Evolutionary conservation across 2,888 invertebrate genomes (phyloP), one percentile per base, ranked within the genome.

Genomic region (Drosophila barbarae): DNA sequence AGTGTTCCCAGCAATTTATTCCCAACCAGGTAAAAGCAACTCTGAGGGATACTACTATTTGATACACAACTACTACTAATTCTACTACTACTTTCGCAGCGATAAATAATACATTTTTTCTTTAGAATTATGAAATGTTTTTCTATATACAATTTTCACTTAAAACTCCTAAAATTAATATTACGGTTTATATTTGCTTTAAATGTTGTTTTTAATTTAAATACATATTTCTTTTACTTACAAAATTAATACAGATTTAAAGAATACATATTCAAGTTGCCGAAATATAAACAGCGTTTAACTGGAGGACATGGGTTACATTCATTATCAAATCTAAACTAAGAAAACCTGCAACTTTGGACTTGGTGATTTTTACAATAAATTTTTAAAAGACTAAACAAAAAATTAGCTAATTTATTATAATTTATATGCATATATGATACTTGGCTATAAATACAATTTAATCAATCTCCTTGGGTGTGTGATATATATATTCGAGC

Each of bases 1-100:
- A 26, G 39, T 61, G 65, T 30, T 18, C 73, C 76, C 77, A 76
- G 36, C 71, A 59, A 71, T n/a, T 68, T 73, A 36, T 26, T 44
- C 18, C 0, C 4, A 35, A 3, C 7, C 55, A 15, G 18, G 7
- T 15, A 9, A 0, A 50, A 71, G 71, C 65, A 68, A 59, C 74
- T 15, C 77, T 66, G 63, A 12, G 8, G 13, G 28, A 13, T 30
- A 23, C 21, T 41, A 26, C 42, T 30, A 28, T 41, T n/a, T 32
- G 5, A n/a, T 21, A 10, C 6, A 21, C 12, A 12, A 44, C 44
- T 44, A 15, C 42, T 28, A 15, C 15, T n/a, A 26, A 26, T 26
- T 10, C 10, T 38, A 44, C 44, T 46, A 30, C 44, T 28, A 12
- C 10, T 15, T 28, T 15, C 2, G 3, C 3, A 1, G 28, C 5